phyloP scores from a whole-genome alignment of 2,888 invertebrate genomes.

The Branchipolynoe longqiensis region DNA sequence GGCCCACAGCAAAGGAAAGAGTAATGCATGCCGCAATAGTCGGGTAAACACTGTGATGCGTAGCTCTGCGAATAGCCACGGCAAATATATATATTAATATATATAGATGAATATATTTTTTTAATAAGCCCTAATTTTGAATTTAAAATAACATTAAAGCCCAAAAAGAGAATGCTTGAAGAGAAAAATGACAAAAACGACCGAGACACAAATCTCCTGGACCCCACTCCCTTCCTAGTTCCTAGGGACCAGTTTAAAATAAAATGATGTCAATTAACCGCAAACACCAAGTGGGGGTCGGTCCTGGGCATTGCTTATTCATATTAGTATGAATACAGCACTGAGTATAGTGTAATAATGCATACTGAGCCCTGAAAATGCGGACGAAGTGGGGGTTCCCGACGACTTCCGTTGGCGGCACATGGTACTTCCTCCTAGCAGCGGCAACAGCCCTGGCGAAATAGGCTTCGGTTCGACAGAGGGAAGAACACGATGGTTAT shows the following conservation, averaged over 20 bases:
- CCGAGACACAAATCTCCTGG: neutral
- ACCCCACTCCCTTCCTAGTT: neutral
- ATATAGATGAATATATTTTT: neutral
- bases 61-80: no score
- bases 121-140: neutral
- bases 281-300: no score
- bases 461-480: no score
- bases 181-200: neutral
- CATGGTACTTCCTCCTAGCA: neutral
- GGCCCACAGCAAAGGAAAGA: no score
- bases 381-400: constrained; percentile 42
- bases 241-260: neutral
- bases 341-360: neutral
- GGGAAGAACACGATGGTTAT: no score
- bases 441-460: constrained; percentile 15
- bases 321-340: no score
- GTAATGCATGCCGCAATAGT: no score
- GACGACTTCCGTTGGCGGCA: neutral
- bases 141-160: no score
- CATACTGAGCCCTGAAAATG: constrained; percentile 39
- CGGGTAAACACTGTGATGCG: no score
- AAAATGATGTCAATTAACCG: no score
- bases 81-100: neutral
- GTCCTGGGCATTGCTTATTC: no score
- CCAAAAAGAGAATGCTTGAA: neutral